Conservation (phyloP, 2,113 vertebrate genomes). For the Noctilio leporinus region DNA sequence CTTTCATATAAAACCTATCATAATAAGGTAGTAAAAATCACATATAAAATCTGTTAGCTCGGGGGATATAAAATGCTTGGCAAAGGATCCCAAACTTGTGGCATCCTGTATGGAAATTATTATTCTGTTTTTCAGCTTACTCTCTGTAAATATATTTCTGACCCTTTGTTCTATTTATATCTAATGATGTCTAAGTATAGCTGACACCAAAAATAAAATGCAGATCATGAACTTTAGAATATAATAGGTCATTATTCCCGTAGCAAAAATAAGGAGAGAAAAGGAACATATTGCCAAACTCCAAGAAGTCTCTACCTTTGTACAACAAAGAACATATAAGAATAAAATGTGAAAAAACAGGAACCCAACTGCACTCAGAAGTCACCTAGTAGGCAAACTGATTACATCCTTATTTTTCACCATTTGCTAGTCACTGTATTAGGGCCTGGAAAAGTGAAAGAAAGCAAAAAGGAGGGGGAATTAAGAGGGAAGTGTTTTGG, state of each 20-base stretch:
- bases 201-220: slow-evolving; percentile 46
- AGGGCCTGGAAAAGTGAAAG: not conserved
- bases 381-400: not conserved
- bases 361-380: not conserved
- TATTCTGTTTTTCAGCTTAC: slow-evolving; percentile 26
- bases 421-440: accelerated
- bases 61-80: not conserved
- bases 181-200: slow-evolving; percentile 22
- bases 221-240: slow-evolving; percentile 51
- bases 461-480: no score
- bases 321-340: not conserved
- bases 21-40: not conserved
- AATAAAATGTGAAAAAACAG: not conserved
- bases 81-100: not conserved
- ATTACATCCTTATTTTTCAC: accelerated
- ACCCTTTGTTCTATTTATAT: slow-evolving; percentile 37
- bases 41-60: not conserved
- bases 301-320: not conserved
- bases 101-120: not conserved
- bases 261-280: not conserved
- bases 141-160: slow-evolving; percentile 27
- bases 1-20: slow-evolving; percentile 20
- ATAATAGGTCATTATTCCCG: slow-evolving; percentile 51
- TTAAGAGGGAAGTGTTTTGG: accelerated
- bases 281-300: not conserved